A percentile compares a stretch with the other conserved stretches of the same genome.
Conservation (phyloP, 2,888 invertebrate species). For the Apamea epomidion region DNA sequence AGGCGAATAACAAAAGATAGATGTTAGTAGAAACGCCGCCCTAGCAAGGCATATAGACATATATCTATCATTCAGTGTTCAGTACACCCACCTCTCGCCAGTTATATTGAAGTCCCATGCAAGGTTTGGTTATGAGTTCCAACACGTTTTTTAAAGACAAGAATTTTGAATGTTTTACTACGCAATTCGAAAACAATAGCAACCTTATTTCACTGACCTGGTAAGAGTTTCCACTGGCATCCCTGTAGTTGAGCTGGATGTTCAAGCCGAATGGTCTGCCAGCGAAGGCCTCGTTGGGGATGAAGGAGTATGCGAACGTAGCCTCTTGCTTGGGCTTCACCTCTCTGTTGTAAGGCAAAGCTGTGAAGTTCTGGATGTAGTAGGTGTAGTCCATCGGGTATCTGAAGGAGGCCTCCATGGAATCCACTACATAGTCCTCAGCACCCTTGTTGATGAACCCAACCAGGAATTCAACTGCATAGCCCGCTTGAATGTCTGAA, state of each 20-base stretch:
- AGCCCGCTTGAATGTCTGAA: conserved; percentile 97
- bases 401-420: conserved; percentile 99
- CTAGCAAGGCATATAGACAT: too few relatives aligned
- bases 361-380: conserved; percentile 99
- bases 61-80: background rate
- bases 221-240: conserved; percentile 91
- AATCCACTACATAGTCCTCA: conserved; percentile 97
- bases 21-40: background rate
- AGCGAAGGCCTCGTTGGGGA: conserved; percentile 98
- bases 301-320: conserved; percentile 98
- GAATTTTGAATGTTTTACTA: background rate
- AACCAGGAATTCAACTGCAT: conserved; percentile 97
- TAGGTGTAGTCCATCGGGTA: conserved; percentile 99
- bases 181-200: background rate
- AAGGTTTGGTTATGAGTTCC: background rate
- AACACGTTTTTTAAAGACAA: background rate
- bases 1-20: background rate
- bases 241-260: conserved; percentile 97
- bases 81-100: background rate
- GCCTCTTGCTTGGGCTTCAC: conserved; percentile 98
- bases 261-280: conserved; percentile 99
- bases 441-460: conserved; percentile 99
- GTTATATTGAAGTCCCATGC: background rate
- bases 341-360: conserved; percentile 95
- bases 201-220: conserved; percentile 82